phyloP scores from a whole-genome alignment of 1,140 invertebrate genomes.

The Pteromalus puparum region DNA sequence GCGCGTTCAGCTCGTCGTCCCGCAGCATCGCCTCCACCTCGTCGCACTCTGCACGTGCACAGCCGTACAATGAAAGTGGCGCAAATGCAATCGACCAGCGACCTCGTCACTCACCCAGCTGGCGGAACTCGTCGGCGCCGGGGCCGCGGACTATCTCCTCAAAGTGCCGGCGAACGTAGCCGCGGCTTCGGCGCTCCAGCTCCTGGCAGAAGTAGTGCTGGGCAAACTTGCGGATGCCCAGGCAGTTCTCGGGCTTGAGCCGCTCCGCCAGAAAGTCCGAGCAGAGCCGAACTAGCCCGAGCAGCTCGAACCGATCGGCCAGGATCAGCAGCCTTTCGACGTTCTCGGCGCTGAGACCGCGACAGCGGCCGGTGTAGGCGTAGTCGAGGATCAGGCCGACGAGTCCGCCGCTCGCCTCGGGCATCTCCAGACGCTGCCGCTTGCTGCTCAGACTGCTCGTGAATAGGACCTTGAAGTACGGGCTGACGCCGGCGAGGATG shows the following conservation, averaged over 20 bases:
- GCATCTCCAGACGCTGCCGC: conserved; percentile 79
- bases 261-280: conserved; percentile 82
- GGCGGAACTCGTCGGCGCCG: conserved; percentile 83
- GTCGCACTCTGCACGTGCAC: no score
- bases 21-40: conserved; percentile 83
- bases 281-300: conserved; percentile 86
- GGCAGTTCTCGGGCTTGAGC: conserved; percentile 84
- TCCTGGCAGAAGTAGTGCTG: conserved; percentile 83
- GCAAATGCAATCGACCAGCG: no score
- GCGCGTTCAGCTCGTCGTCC: conserved; percentile 86
- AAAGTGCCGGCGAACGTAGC: conserved; percentile 84
- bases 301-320: conserved; percentile 87
- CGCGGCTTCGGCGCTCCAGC: conserved; percentile 81
- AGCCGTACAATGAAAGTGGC: no score
- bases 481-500: conserved; percentile 88
- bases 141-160: conserved; percentile 80
- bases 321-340: conserved; percentile 85
- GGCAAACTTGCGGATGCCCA: conserved; percentile 85
- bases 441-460: conserved; percentile 83
- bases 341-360: conserved; percentile 81
- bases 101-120: conserved; percentile 76
- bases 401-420: conserved; percentile 82
- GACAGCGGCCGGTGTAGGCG: conserved; percentile 85
- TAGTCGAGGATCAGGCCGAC: conserved; percentile 86
- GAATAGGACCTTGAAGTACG: conserved; percentile 90